Base-by-base conservation (phyloP, 2,888 invertebrate genomes). In the Noctua comes region DNA sequence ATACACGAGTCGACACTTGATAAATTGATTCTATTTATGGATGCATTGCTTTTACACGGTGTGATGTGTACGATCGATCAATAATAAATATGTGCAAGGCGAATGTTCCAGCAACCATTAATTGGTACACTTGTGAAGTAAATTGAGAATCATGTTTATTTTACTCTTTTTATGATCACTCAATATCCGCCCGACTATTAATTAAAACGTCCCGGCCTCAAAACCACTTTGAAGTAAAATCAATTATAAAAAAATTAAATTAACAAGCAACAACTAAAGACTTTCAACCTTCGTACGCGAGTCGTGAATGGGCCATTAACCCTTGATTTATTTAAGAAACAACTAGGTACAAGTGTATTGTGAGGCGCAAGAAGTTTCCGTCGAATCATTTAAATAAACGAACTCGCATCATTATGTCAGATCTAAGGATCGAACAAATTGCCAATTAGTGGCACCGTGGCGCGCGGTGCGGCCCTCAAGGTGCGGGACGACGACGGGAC, bases 381-480 rank as follows among this genome's bases (percentile, higher is more conserved):
- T 94, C 94, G 94, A 96, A 96, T 96, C 96, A 96, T 96, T 96
- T 96, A 94, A 96, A 96, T 96, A 96, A 96, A 96, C 95, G 96
- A 96, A 96, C 95, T 96, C 94, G 92, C 96, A 95, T 96, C 96
- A 96, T 96, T 96, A 96, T 95, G 95, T 95, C 93, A 94, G 96
- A 95, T 96, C 95, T 96, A 95, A 96, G 96, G 96, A 96, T 96
- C 95, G 96, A 96, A 96, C 96, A 96, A 97, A 97, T 96, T 96
- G 96, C 92, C 96, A 97, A 97, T 96, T 96, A 97, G 96, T 89
- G 95, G 94, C 93, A 92, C 92, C 90, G 96, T 89, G 95, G 93
- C 93, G 93, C 93, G 90, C 89, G 89, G 91, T 87, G 91, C 90
- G 89, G 91, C 92, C 86, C 87, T 92, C 91, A 91, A 91, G 91